phyloP scores from a whole-genome alignment of 2,797 vertebrate genomes.

The Chaunax sp. region DNA sequence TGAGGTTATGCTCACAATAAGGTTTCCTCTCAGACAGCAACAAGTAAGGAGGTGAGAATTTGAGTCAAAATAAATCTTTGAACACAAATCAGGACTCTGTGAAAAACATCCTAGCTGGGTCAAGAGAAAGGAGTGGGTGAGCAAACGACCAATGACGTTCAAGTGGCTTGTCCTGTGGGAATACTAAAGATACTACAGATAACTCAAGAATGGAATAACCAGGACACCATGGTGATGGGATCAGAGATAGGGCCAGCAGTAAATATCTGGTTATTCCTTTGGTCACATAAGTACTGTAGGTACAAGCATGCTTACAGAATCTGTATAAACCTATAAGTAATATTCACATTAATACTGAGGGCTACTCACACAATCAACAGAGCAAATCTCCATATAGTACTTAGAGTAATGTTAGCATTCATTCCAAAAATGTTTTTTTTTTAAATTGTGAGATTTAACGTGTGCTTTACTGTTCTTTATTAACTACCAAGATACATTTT shows the following conservation, averaged over 20 bases:
- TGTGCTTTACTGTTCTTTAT: slow-evolving; percentile 14
- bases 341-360: background rate
- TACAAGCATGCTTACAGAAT: background rate
- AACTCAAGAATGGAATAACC: slow-evolving; percentile 1
- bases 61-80: background rate
- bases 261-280: background rate
- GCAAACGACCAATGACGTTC: slow-evolving; percentile 9
- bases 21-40: rapidly evolving
- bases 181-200: slow-evolving; percentile 15
- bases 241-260: slow-evolving; percentile 26
- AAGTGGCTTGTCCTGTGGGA: slow-evolving; percentile 18
- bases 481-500: slow-evolving; percentile 22
- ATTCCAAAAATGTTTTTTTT: too few species aligned
- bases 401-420: background rate
- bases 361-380: background rate
- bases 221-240: slow-evolving; percentile 10
- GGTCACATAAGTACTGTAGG: background rate
- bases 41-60: background rate
- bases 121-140: background rate
- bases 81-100: background rate
- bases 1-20: background rate
- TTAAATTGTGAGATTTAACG: background rate
- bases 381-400: background rate
- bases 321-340: background rate
- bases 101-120: background rate